Evolutionary conservation across 1,140 invertebrate genomes (phyloP).

Genomic region (Solenopsis invicta): DNA sequence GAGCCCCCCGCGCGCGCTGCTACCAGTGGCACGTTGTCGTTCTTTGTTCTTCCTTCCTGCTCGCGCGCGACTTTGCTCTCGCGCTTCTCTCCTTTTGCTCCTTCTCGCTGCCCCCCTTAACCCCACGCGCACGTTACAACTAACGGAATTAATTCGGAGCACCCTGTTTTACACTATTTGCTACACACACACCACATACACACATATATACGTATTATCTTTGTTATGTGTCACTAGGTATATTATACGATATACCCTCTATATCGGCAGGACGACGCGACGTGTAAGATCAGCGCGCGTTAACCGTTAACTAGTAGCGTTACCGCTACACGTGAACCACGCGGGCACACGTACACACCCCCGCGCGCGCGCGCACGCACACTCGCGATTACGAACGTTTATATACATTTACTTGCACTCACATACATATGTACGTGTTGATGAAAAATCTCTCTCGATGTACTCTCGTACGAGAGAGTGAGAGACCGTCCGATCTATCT

Average conservation of each 20-base stretch:
- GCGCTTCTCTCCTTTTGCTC: not conserved
- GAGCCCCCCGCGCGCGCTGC: constrained; percentile 27
- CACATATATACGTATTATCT: not conserved
- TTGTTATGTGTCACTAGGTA: constrained; percentile 18
- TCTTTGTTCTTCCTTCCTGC: constrained; percentile 79
- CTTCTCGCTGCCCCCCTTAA: not conserved
- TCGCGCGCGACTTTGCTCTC: constrained; percentile 57
- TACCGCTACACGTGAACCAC: constrained; percentile 42
- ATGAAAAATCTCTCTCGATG: constrained; percentile 22
- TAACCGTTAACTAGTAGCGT: constrained; percentile 38
- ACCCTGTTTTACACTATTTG: constrained; percentile 8
- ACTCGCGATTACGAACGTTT: not conserved
- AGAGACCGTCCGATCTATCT: not conserved
- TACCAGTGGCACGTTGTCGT: constrained; percentile 67
- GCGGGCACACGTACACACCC: constrained; percentile 21
- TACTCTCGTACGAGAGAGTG: not conserved
- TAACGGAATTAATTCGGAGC: constrained; percentile 44
- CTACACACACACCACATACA: not conserved
- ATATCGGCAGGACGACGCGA: not conserved
- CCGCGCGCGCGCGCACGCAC: not conserved
- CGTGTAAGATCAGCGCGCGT: constrained; percentile 35
- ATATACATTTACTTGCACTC: not conserved
- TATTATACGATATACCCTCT: not conserved
- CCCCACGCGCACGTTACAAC: constrained; percentile 17
- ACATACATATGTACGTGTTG: not conserved